Evolutionary conservation across 2,888 invertebrate species (phyloP).

Genomic region (Drosophila anomalipes): DNA sequence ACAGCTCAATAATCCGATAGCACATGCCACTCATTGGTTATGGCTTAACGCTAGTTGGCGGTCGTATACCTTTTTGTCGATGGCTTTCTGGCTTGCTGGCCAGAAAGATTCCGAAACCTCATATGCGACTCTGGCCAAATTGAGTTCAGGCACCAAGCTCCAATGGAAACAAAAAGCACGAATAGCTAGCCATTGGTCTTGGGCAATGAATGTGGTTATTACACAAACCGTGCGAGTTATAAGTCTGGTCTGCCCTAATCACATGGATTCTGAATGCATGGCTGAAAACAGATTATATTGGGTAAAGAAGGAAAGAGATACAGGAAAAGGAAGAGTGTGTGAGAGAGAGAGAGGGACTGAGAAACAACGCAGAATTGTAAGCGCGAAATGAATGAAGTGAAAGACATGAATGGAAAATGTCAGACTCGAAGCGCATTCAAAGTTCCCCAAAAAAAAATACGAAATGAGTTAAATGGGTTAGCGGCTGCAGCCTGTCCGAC

Average conservation of each 20-base stretch:
- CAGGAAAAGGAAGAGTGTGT: too few species aligned
- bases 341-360: not conserved
- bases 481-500: slow-evolving; percentile 41
- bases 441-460: slow-evolving; percentile 7
- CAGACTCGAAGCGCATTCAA: slow-evolving; percentile 15
- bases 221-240: not conserved
- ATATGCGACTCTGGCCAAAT: not conserved
- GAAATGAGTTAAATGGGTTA: slow-evolving; percentile 52
- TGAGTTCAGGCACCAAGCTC: not conserved
- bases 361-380: not conserved
- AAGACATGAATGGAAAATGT: slow-evolving; percentile 57
- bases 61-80: slow-evolving; percentile 14
- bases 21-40: slow-evolving; percentile 1
- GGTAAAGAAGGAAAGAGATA: slow-evolving; percentile 6
- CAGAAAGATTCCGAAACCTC: slow-evolving; percentile 5
- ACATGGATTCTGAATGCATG: slow-evolving; percentile 48
- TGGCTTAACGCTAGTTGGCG: too few species aligned
- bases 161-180: slow-evolving; percentile 42
- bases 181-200: slow-evolving; percentile 6
- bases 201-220: slow-evolving; percentile 18
- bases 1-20: slow-evolving; percentile 20
- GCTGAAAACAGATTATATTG: slow-evolving; percentile 18
- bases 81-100: not conserved
- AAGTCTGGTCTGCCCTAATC: slow-evolving; percentile 1
- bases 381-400: slow-evolving; percentile 52